Conservation (phyloP, 1,140 invertebrate genomes). For the Bemisia tabaci region DNA sequence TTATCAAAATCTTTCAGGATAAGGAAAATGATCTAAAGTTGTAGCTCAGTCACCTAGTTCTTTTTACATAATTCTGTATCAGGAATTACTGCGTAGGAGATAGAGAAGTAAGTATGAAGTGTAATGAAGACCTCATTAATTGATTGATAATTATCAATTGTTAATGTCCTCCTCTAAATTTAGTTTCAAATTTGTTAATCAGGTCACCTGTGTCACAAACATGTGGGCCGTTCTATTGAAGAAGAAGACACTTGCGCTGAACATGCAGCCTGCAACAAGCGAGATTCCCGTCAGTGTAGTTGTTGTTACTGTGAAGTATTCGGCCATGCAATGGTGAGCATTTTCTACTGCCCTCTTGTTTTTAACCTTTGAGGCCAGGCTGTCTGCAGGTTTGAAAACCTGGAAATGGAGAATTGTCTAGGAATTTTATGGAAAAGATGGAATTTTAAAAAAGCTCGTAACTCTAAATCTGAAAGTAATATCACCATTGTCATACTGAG, state of each 20-base stretch:
- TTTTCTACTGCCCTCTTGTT: background rate
- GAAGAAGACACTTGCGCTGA: background rate
- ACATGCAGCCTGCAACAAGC: background rate
- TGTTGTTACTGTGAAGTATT: slow-evolving; percentile 61
- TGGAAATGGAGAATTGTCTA: background rate
- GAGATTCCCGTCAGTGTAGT: slow-evolving; percentile 41
- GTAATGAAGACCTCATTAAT: too few species aligned
- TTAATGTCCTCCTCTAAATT: too few species aligned
- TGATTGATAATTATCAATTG: too few species aligned
- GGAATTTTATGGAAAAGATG: background rate
- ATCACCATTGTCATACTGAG: too few species aligned
- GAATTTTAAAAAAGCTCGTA: background rate
- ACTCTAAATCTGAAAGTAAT: slow-evolving; percentile 7
- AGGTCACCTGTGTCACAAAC: background rate
- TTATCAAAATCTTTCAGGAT: too few species aligned
- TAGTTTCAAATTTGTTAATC: too few species aligned
- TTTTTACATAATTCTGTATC: too few species aligned
- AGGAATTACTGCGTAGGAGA: too few species aligned
- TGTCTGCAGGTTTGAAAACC: background rate
- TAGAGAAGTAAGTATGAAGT: too few species aligned
- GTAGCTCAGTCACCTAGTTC: too few species aligned
- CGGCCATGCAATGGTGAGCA: slow-evolving; percentile 47
- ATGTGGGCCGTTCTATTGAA: background rate
- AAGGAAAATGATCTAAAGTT: too few species aligned
- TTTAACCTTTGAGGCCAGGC: slow-evolving; percentile 2